Conservation (phyloP, 2,113 vertebrate species). For the Nothoprocta perdicaria region DNA sequence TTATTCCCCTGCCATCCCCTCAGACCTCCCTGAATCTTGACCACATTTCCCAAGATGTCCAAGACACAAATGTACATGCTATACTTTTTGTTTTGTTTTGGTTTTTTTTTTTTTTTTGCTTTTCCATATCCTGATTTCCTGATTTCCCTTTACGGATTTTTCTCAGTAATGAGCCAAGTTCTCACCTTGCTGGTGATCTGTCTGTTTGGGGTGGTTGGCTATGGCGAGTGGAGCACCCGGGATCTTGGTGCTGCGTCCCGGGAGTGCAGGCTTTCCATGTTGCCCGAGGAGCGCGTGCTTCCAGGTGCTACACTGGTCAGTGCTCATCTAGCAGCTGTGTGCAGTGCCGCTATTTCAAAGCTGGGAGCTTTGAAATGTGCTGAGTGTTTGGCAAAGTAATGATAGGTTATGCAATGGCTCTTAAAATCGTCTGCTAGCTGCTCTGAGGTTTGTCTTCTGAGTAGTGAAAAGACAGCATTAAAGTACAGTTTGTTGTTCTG, state of each 20-base stretch:
- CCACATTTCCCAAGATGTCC: fast-evolving
- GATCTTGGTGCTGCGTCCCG: too few species aligned
- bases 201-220: background rate
- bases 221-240: background rate
- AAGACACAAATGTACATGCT: fast-evolving
- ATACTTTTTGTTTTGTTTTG: background rate
- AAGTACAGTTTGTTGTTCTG: too few species aligned
- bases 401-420: background rate
- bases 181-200: background rate
- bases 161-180: background rate
- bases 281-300: background rate
- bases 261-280: background rate
- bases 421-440: background rate
- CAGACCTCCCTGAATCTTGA: background rate
- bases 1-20: background rate
- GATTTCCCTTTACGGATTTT: background rate
- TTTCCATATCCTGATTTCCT: background rate
- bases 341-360: background rate
- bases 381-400: background rate
- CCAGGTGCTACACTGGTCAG: background rate
- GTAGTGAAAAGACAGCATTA: background rate
- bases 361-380: background rate
- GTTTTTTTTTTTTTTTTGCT: background rate
- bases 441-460: background rate
- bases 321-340: background rate